Conservation (phyloP, 2,888 invertebrate species). For the Rhagium mordax region DNA sequence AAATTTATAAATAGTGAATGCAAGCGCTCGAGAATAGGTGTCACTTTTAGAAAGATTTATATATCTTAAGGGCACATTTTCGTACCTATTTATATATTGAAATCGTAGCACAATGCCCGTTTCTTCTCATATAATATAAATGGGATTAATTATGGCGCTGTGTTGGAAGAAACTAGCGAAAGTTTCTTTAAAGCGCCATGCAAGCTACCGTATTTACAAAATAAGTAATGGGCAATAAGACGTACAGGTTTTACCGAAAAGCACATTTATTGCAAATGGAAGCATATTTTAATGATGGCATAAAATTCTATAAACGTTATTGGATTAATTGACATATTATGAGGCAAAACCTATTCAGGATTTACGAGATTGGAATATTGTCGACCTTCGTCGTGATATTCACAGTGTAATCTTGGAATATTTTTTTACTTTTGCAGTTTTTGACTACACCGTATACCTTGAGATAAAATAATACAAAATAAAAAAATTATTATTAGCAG, state of each 20-base stretch:
- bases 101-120: conserved; percentile 35
- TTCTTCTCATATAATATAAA: conserved; percentile 35
- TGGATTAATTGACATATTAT: no score
- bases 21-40: conserved; percentile 43
- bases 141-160: conserved; percentile 30
- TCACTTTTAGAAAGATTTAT: conserved; percentile 51
- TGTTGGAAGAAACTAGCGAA: background rate
- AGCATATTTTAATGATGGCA: background rate
- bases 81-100: conserved; percentile 37
- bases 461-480: no score
- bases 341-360: no score
- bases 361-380: no score
- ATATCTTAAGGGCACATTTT: conserved; percentile 40
- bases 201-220: background rate
- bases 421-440: no score
- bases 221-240: background rate
- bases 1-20: conserved; percentile 52
- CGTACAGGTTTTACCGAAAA: background rate
- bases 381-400: no score
- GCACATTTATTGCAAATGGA: background rate
- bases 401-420: no score
- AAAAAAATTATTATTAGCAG: no score
- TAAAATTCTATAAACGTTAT: no score
- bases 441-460: no score
- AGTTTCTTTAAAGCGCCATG: background rate